Evolutionary conservation across 2,888 invertebrate species (phyloP), one percentile per base, ranked within the genome.

Genomic region (Tinea semifulvella): DNA sequence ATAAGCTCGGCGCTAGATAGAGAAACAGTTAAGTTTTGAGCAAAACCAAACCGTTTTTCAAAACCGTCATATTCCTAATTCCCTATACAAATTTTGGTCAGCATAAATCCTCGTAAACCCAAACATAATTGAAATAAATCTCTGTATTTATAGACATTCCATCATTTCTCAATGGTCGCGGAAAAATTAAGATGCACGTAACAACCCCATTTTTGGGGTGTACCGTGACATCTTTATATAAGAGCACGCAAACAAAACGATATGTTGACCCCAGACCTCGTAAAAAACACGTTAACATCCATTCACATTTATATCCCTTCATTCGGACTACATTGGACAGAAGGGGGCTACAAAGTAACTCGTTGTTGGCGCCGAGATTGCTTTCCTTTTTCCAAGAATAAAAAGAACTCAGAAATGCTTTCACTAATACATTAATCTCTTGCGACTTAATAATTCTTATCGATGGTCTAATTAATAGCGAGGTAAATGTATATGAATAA

Each of bases 241-340:
- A 61, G 60, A 55, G 71, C 68, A 61, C 65, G 70, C 76, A 77
- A 77, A 77, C 75, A 76, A 70, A 75, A 71, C 73, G 73, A 73
- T 73, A 75, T 69, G 74, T 70, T 71, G 73, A 69, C 67, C 70
- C 61, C 58, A 61, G 57, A 48, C 58, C 58, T 75, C 77, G 77
- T 80, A 79, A 80, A 80, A 79, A 79, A 76, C 79, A 75, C 79
- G 79, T 80, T 80, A 79, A 76, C 80, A 79, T 80, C 77, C 73
- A 80, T 80, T 76, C 75, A 73, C 69, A 69, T 79, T 76, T 75
- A 69, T 72, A 63, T 63, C 74, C 77, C 74, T 72, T 43, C 75
- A 71, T 75, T 77, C 72, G 69, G 59, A 68, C 69, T 63, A 70
- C 61, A 22, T 13, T 14, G 40, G 40, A 22, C 40, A 40, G 22